These are phyloP conservation scores for Clytia hemisphaerica DNA, from an alignment of 30 jellyfish, hydroid and myxozoan species.

Conservation along the genomic window DNA sequence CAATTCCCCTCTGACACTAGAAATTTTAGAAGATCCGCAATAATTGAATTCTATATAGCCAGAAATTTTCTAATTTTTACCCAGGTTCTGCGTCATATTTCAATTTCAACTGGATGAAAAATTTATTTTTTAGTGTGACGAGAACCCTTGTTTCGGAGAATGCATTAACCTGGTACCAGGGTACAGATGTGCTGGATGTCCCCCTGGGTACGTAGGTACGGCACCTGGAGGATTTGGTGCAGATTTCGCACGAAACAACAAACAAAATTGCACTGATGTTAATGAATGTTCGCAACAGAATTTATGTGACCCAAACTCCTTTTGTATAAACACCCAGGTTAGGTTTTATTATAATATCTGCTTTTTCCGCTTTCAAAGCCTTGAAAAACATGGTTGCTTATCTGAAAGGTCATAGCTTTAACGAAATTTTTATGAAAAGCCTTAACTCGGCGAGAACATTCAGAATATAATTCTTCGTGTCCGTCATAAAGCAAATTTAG, in stretches of 20 bases:
- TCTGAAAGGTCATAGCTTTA: background rate
- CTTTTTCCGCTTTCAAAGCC: too few species aligned
- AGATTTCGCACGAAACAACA: constrained; percentile 43
- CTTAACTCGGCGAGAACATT: too few species aligned
- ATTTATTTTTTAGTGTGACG: too few species aligned
- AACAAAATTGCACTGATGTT: constrained; percentile 62
- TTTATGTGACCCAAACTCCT: constrained; percentile 60
- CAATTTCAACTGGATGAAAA: too few species aligned
- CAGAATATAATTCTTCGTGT: background rate
- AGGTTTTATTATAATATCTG: background rate
- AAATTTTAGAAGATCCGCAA: too few species aligned
- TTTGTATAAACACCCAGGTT: constrained; percentile 70
- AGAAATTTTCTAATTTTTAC: too few species aligned
- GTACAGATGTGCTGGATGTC: constrained; percentile 70
- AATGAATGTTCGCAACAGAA: constrained; percentile 56
- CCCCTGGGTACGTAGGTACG: constrained; percentile 70
- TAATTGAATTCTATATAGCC: too few species aligned
- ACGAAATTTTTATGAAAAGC: too few species aligned
- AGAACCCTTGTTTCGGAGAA: constrained; percentile 51
- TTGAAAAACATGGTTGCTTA: background rate
- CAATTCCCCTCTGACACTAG: too few species aligned
- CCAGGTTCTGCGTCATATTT: too few species aligned
- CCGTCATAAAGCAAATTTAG: too few species aligned
- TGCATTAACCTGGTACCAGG: constrained; percentile 76
- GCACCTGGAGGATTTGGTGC: constrained; percentile 79